A percentile compares a stretch with the other conserved stretches of the same genome.
phyloP scores from a whole-genome alignment of 2,888 invertebrate genomes.

The Oxystoma pomonae region DNA sequence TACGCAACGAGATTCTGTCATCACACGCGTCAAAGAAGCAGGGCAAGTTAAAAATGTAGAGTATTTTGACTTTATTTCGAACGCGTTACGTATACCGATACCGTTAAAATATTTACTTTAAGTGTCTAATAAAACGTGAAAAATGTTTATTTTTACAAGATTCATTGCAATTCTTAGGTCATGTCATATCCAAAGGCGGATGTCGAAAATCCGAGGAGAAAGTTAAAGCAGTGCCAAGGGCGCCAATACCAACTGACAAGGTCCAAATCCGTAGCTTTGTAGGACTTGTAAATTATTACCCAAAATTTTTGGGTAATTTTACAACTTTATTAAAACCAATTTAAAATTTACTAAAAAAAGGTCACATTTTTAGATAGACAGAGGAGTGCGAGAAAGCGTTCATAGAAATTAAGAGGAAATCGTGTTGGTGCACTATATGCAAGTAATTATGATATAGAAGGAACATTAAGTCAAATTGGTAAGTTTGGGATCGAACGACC shows the following conservation, averaged over 20 bases:
- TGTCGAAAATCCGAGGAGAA: conserved; percentile 22
- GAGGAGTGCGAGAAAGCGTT: conserved; percentile 15
- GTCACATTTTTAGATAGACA: conserved; percentile 19
- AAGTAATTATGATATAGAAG: background rate
- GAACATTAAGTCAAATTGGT: conserved; percentile 11
- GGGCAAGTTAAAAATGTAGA: too few relatives aligned
- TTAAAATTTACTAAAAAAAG: conserved; percentile 20
- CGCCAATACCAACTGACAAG: conserved; percentile 14
- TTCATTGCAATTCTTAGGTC: conserved; percentile 36
- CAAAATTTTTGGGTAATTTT: conserved; percentile 15
- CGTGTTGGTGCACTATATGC: background rate
- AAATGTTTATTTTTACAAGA: conserved; percentile 39
- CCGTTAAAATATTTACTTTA: too few relatives aligned
- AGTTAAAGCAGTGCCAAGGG: conserved; percentile 21
- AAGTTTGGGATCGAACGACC: conserved; percentile 20
- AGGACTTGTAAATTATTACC: conserved; percentile 24
- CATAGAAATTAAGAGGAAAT: background rate
- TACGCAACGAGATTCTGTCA: too few relatives aligned
- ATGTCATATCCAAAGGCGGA: conserved; percentile 23
- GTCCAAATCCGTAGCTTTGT: conserved; percentile 15
- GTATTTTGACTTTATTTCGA: too few relatives aligned
- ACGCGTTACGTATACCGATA: too few relatives aligned
- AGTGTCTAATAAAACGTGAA: conserved; percentile 28
- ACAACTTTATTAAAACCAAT: conserved; percentile 11
- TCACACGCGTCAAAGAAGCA: too few relatives aligned